Evolutionary conservation across 1,140 invertebrate genomes (phyloP), one percentile per base, ranked within the genome.

Genomic region (Octopus sinensis): DNA sequence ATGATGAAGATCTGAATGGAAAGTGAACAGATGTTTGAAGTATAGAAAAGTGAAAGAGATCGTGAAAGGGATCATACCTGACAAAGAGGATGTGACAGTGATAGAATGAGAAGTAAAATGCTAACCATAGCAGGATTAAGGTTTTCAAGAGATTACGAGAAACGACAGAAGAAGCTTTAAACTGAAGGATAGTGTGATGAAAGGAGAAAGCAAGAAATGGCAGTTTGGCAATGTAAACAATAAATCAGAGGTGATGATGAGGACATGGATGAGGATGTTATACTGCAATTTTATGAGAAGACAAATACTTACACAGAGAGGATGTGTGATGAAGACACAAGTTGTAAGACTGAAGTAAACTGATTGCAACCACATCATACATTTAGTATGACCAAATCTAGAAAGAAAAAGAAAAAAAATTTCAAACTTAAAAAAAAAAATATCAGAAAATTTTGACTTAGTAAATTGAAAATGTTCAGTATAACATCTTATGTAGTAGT

Each of bases 321-420:
- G 90, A 54, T 91, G 90, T 17, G 86, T 86, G 10, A 91, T 86
- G 84, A 90, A 91, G 12, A 90, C 80, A 83, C 89, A 90, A 43
- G 88, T 83, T 76, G 90, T 86, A 43, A 90, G 84, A 80, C 88
- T 90, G 84, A 91, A 89, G 84, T 90, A 90, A 5, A 91, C 81
- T 12, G 89, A 90, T 85, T 91, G 89, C 53, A 91, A 76, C 90
- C 90, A 91, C 81, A 87, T 84, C 0, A 87, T 85, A 75, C 87
- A 88, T 80, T 87, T 88, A 12, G 84, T 84, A 5, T 82, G 82
- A 9, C 89, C 88, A 86, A 90, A 90, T 78, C 88, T 88, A 82
- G 51, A 82, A 87, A 51, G 56, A 82, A 80, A 68, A 78, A 71
- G 56, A 81, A 12, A 51, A 78, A 71, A 53, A 78, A 43, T 68